Evolutionary conservation across 2,797 vertebrate genomes (phyloP), one percentile per base, ranked within the genome.

Genomic region (Malurus splendens): DNA sequence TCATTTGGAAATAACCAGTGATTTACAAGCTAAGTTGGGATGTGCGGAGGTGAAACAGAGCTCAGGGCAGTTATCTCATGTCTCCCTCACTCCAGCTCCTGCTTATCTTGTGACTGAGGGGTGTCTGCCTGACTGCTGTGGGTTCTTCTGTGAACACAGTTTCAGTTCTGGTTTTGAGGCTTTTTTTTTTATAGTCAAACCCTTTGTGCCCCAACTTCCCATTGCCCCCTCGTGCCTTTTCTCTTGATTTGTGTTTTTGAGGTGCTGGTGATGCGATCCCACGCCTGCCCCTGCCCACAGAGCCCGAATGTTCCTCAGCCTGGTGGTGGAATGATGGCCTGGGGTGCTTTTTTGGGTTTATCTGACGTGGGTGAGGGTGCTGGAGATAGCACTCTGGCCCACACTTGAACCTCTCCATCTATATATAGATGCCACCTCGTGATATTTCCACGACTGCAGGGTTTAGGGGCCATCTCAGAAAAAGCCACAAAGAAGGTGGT

Each of bases 1-100:
- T 62, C 18, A 42, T 32, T 91, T 60, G 19, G 75, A 83, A 81
- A 54, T 48, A 64, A 18, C 10, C 44, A 67, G 18, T 16, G 51
- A 47, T 62, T 83, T 71, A 51, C 19, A 72, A 68, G 30, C 14
- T 47, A 28, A 33, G 18, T 0, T 72, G 18, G 38, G 36, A 32
- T 0, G 1, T 16, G 8, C 8, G 16, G 30, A 68, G n/a, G 28
- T 3, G 1, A 33, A 41, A 12, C 14, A 56, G 47, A 65, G n/a
- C 32, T 57, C 61, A 74, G 30, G 9, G 32, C 41, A 57, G 2
- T 0, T 18, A 12, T 25, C 20, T 73, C 41, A 60, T 56, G 7
- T 5, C 33, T 66, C 17, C 15, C 14, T 64, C 30, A 14, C 15
- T 47, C 28, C 55, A 86, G 36, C 33, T 10, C 10, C 61, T 55